Evolutionary conservation across 2,888 invertebrate species (phyloP).

Genomic region (Cryptophagus acutangulus): DNA sequence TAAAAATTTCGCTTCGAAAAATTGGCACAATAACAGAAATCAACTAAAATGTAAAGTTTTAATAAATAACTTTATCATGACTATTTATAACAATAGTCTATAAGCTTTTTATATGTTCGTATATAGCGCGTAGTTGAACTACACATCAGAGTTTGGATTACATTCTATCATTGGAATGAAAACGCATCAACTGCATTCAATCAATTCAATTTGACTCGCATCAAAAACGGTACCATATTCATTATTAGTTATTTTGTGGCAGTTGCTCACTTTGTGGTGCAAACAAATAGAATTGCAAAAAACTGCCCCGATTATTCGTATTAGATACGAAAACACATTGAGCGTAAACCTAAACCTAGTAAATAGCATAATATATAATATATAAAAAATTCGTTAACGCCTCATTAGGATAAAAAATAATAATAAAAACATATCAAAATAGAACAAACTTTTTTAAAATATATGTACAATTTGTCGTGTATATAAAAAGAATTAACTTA

Average conservation of each 20-base stretch:
- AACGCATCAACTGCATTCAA: not conserved
- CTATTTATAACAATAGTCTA: conserved; percentile 43
- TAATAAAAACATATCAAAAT: too few relatives aligned
- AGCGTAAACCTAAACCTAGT: not conserved
- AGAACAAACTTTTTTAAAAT: conserved; percentile 3
- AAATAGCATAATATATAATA: too few relatives aligned
- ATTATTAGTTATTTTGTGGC: too few relatives aligned
- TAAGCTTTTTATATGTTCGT: conserved; percentile 6
- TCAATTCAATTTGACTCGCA: too few relatives aligned
- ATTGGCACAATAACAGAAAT: conserved; percentile 33
- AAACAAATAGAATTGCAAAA: not conserved
- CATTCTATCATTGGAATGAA: conserved; percentile 3
- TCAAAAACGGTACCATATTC: too few relatives aligned
- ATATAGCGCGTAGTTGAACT: not conserved
- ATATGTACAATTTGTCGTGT: not conserved
- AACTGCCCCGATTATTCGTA: not conserved
- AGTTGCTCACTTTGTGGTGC: too few relatives aligned
- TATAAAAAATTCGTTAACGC: too few relatives aligned
- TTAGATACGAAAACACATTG: not conserved
- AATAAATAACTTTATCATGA: conserved; percentile 29
- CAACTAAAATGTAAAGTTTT: conserved; percentile 17
- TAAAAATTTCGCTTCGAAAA: conserved; percentile 15
- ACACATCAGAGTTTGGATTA: not conserved
- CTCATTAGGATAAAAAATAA: too few relatives aligned
- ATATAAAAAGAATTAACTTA: not conserved